phyloP scores from a whole-genome alignment of 2,113 vertebrate species.

The Bucco capensis region DNA sequence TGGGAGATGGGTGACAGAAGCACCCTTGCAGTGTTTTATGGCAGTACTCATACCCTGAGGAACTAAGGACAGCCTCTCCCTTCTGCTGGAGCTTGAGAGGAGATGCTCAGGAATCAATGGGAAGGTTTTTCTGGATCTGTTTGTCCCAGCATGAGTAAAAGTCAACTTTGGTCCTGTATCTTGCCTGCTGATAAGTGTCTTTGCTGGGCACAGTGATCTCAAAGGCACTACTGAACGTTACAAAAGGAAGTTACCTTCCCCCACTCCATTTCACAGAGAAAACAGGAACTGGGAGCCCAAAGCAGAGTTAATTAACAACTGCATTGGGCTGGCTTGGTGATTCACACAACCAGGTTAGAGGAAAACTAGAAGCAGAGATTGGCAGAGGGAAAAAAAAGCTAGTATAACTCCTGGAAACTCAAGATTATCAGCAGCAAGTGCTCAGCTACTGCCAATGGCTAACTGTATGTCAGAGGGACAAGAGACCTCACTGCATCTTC shows the following conservation, averaged over 20 bases:
- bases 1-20: background rate
- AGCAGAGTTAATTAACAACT: slow-evolving; percentile 73
- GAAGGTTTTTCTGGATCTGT: background rate
- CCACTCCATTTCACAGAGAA: slow-evolving; percentile 22
- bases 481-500: background rate
- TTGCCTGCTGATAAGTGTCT: slow-evolving; percentile 5
- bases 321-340: slow-evolving; percentile 56
- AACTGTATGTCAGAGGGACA: background rate
- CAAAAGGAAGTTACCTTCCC: slow-evolving; percentile 55
- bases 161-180: background rate
- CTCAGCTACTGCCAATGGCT: slow-evolving; percentile 15
- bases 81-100: background rate
- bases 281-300: slow-evolving; percentile 70
- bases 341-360: slow-evolving; percentile 46
- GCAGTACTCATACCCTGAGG: background rate
- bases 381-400: slow-evolving; percentile 28
- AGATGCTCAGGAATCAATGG: background rate
- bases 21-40: background rate
- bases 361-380: slow-evolving; percentile 67
- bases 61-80: background rate
- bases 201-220: background rate
- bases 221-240: slow-evolving; percentile 27
- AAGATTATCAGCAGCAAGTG: slow-evolving; percentile 23
- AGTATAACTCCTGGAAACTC: background rate
- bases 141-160: background rate